Base-by-base conservation (phyloP, 2,113 vertebrate species). In the Poeciliopsis occidentalis region DNA sequence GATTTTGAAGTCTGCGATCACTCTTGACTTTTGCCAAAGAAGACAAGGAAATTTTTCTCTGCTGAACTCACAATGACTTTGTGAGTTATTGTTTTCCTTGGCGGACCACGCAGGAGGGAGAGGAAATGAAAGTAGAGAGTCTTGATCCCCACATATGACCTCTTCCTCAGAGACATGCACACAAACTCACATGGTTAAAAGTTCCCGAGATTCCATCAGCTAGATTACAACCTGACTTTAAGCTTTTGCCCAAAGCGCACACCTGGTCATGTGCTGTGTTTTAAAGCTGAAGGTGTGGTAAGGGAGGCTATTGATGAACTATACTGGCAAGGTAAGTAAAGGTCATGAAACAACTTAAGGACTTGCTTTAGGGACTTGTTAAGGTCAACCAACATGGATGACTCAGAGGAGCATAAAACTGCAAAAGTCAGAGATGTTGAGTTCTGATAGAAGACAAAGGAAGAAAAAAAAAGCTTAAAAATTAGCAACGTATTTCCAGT, bases 121-220 rank as follows among this genome's bases (percentile, higher is more conserved):
- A 89, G 91, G 87, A 92, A 92, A 91, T 91, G 51, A 89, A 89
- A 83, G 69, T 47, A 44, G 75, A 51, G 79, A 88, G 72, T 85
- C 78, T 84, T 81, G 78, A 85, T 84, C 83, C 83, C 26, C 73
- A 76, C 57, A 47, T 76, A 80, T 78, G 76, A 66, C 71, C 74
- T 71, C 31, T 17, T 41, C 76, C 67, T 64, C 6, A 81, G 44
- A 39, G 22, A 69, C 67, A 57, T 73, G 30, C 39, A 60, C 32
- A 73, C 67, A 67, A 47, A 39, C 27, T 24, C n/a, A 62, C 64
- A 81, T 31, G 32, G 2, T 3, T 30, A 41, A 37, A 69, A 51
- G 3, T 57, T 15, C 4, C 41, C 27, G 12, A 60, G 31, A 8
- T 65, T 61, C 26, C 29, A 63, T 27, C 29, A 68, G 62, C 31